A percentile compares a stretch with the other conserved stretches of the same genome.
Evolutionary conservation across 2,797 vertebrate species (phyloP).

Genomic region (Hypotaenidia philippensis): DNA sequence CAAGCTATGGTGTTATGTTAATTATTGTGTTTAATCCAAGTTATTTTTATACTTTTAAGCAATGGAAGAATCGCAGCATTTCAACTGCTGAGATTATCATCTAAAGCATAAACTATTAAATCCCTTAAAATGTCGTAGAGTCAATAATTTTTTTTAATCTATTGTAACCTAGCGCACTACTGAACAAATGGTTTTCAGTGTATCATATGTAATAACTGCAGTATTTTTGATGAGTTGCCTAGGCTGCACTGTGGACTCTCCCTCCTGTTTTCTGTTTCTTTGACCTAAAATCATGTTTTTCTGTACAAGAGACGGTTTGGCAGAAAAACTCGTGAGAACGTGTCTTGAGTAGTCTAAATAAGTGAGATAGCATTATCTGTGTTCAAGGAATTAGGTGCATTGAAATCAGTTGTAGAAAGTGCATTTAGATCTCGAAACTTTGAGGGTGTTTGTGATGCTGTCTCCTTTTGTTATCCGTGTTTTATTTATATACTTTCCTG

Average conservation of each 20-base stretch:
- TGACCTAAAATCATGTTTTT: no score
- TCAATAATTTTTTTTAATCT: background rate
- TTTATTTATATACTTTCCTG: background rate
- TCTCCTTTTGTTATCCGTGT: constrained; percentile 11
- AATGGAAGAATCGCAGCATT: background rate
- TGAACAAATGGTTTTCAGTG: background rate
- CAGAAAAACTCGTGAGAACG: background rate
- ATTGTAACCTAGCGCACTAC: background rate
- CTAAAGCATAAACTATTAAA: background rate
- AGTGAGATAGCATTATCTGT: background rate
- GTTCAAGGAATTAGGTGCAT: background rate
- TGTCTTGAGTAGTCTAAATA: background rate
- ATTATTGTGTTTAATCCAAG: background rate
- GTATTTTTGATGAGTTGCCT: constrained; percentile 5
- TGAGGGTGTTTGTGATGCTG: background rate
- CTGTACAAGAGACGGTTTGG: background rate
- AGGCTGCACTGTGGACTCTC: background rate
- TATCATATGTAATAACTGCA: background rate
- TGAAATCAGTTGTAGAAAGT: constrained; percentile 17
- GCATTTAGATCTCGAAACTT: background rate
- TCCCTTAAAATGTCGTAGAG: background rate
- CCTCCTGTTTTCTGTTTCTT: background rate
- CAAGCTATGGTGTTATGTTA: background rate
- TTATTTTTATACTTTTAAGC: background rate
- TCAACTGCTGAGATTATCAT: background rate